Conservation (phyloP, 35 echinoderm and acorn worm genomes). For the Lytechinus variegatus region DNA sequence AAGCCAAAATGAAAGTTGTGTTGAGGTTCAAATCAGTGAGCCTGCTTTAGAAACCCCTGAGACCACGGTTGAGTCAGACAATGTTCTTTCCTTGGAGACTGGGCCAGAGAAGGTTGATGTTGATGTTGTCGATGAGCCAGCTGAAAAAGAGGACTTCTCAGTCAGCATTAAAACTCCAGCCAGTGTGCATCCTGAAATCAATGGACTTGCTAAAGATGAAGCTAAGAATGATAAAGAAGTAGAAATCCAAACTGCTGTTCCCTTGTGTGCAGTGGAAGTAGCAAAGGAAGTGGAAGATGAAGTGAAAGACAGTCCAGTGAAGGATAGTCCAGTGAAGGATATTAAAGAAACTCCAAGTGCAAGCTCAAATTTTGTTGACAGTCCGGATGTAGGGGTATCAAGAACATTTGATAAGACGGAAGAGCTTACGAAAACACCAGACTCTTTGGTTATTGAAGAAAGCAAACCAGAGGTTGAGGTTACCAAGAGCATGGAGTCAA, state of each 20-base stretch:
- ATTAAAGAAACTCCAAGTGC: background rate
- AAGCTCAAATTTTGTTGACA: background rate
- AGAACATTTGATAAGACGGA: background rate
- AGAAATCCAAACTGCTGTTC: background rate
- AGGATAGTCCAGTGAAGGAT: background rate
- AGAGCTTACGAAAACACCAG: background rate
- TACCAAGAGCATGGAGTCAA: slow-evolving; percentile 13
- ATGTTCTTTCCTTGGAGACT: background rate
- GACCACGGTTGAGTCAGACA: slow-evolving; percentile 38
- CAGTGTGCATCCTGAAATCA: slow-evolving; percentile 20
- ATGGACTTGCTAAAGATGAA: background rate
- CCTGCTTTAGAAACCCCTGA: background rate
- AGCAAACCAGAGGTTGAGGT: background rate
- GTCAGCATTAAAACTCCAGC: background rate
- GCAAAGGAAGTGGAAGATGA: background rate
- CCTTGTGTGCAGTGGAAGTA: background rate
- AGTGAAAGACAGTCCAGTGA: background rate
- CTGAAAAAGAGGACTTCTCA: slow-evolving; percentile 22
- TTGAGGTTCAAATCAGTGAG: background rate
- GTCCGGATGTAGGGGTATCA: background rate
- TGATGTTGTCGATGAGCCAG: background rate
- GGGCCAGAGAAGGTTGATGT: slow-evolving; percentile 17
- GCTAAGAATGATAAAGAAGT: background rate
- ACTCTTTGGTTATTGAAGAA: background rate
- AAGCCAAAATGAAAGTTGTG: background rate